phyloP scores from a whole-genome alignment of 2,113 vertebrate genomes.

The Pluvianellus socialis region DNA sequence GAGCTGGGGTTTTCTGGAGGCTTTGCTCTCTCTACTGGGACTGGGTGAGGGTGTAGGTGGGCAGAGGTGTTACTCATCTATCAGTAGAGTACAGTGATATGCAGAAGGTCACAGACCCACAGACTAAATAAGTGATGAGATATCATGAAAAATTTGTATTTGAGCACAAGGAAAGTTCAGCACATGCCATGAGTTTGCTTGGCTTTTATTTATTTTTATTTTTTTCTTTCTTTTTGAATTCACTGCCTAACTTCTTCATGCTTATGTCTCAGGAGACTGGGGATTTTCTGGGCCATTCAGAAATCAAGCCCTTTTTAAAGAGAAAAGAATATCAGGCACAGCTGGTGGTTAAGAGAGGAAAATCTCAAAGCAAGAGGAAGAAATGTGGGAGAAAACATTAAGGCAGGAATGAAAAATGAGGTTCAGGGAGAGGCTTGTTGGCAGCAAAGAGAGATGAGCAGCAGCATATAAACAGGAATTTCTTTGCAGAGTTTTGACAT shows the following conservation, averaged over 20 bases:
- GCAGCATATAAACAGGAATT: neutral
- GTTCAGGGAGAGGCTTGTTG: neutral
- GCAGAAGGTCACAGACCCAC: neutral
- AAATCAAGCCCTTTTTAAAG: neutral
- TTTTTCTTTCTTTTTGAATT: neutral
- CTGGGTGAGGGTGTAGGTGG: neutral
- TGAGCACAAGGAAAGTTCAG: neutral
- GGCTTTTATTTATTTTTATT: slow-evolving; percentile 63
- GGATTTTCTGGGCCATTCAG: neutral
- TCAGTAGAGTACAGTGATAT: neutral
- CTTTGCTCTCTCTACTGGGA: neutral
- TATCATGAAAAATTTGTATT: slow-evolving; percentile 28
- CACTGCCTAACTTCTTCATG: slow-evolving; percentile 18
- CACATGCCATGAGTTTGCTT: neutral
- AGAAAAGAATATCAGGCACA: neutral
- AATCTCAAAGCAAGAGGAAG: neutral
- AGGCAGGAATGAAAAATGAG: slow-evolving; percentile 36
- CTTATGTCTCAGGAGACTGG: neutral
- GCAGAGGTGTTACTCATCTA: neutral
- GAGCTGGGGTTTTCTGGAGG: neutral
- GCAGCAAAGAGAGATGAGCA: neutral
- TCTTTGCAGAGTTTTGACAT: neutral
- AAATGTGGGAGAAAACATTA: neutral
- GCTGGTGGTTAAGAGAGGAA: neutral
- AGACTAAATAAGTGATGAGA: slow-evolving; percentile 51